Conservation (phyloP, 2,113 vertebrate genomes). For the Oreochromis tanganicae region DNA sequence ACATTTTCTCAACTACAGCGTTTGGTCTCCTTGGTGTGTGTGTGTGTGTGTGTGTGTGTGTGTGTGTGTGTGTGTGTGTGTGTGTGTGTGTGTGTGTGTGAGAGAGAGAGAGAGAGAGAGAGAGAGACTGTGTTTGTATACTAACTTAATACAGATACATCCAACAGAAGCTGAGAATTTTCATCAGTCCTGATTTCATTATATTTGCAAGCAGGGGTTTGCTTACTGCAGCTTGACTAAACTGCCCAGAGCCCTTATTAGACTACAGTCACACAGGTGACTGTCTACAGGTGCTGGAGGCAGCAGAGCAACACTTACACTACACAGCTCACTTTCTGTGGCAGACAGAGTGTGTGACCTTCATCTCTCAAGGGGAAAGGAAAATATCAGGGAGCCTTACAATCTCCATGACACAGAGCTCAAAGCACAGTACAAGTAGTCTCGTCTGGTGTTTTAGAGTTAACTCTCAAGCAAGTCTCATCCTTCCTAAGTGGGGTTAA, state of each 20-base stretch:
- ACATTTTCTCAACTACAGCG: too few relatives aligned
- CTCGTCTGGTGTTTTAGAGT: background rate
- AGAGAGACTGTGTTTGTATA: background rate
- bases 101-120: background rate
- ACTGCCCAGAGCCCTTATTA: background rate
- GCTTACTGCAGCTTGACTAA: background rate
- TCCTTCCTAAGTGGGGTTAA: background rate
- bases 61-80: background rate
- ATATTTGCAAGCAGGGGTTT: background rate
- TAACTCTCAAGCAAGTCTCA: background rate
- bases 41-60: rapidly evolving
- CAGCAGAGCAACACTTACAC: background rate
- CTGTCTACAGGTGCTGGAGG: constrained; percentile 1
- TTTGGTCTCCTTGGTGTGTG: too few relatives aligned
- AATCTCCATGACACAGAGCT: background rate
- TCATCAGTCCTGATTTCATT: constrained; percentile 17
- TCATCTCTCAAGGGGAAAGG: background rate
- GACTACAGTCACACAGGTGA: background rate
- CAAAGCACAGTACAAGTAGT: background rate
- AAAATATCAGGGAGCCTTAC: background rate
- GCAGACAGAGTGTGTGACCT: background rate
- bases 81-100: background rate
- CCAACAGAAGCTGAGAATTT: background rate
- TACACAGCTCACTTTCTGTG: background rate
- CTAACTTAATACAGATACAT: background rate